phyloP scores from a whole-genome alignment of 2,113 vertebrate genomes.

The Otolemur garnettii region DNA sequence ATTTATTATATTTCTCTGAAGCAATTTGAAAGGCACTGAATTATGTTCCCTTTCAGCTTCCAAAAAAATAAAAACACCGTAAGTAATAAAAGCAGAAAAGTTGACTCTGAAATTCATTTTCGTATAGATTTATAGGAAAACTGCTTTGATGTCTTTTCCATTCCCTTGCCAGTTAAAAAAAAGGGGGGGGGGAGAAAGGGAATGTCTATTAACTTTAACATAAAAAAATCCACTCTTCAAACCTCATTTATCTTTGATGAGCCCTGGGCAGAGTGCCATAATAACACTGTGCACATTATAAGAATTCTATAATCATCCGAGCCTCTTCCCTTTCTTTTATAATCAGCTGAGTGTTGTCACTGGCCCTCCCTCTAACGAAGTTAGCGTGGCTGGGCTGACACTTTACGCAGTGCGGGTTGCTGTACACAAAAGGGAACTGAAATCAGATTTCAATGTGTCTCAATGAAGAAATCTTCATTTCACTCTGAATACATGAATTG shows the following conservation, averaged over 20 bases:
- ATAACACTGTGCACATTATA: conserved; percentile 82
- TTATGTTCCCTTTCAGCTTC: conserved; percentile 84
- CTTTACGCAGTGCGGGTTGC: conserved; percentile 23
- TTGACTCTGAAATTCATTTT: conserved; percentile 89
- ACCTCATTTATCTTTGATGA: conserved; percentile 89
- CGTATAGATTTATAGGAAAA: conserved; percentile 89
- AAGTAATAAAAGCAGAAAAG: conserved; percentile 87
- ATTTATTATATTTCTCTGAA: conserved; percentile 88
- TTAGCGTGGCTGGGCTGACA: conserved; percentile 63
- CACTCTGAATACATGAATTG: neutral
- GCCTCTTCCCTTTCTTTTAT: conserved; percentile 71
- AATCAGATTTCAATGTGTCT: conserved; percentile 49
- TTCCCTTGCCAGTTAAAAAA: conserved; percentile 82
- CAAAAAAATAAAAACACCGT: conserved; percentile 84
- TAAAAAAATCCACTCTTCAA: conserved; percentile 83
- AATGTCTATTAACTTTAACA: conserved; percentile 88
- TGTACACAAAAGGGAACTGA: conserved; percentile 53
- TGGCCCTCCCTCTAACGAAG: conserved; percentile 68
- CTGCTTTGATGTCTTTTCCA: conserved; percentile 88
- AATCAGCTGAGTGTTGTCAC: conserved; percentile 59
- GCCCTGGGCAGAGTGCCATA: conserved; percentile 84
- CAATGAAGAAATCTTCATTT: conserved; percentile 38
- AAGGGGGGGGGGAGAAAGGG: conserved; percentile 59
- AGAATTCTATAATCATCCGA: conserved; percentile 81
- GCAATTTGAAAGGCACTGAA: conserved; percentile 86